Percentiles rank a stretch among this genome's conserved stretches.
These are phyloP conservation scores for Gari tellinella DNA, from an alignment of 2,888 invertebrate genomes.

Conservation along the genomic window DNA sequence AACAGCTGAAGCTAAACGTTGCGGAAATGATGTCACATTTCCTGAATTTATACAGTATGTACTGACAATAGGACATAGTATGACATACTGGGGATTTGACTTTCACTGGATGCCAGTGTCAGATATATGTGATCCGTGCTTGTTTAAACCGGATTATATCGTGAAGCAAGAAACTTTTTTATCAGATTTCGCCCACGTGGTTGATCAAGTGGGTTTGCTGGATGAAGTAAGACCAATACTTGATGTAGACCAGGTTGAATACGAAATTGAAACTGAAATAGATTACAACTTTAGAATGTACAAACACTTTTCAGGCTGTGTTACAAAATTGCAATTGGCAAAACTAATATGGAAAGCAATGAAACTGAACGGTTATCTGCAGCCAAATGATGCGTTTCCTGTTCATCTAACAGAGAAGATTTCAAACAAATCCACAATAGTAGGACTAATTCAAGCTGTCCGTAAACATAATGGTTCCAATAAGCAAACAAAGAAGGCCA, in stretches of 20 bases:
- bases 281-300: constrained; percentile 46
- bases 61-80: constrained; percentile 23
- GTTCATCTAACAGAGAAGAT: too few relatives aligned
- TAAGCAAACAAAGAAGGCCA: constrained; percentile 23
- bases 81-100: constrained; percentile 25
- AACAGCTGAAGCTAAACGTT: constrained; percentile 21
- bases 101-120: constrained; percentile 69
- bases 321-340: constrained; percentile 26
- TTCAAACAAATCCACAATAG: too few relatives aligned
- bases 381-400: constrained; percentile 24
- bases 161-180: constrained; percentile 65
- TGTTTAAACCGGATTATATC: constrained; percentile 56
- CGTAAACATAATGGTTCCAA: constrained; percentile 25
- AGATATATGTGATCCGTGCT: constrained; percentile 67
- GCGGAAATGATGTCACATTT: constrained; percentile 72
- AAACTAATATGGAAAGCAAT: constrained; percentile 62
- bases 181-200: constrained; percentile 48
- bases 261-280: constrained; percentile 21
- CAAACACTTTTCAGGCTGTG: constrained; percentile 12
- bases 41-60: constrained; percentile 64
- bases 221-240: constrained; percentile 13
- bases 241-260: constrained; percentile 44
- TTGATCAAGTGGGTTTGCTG: constrained; percentile 44
- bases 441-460: background rate
- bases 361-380: constrained; percentile 65